Conservation (phyloP, 2,888 invertebrate genomes). For the Lasioglossum zephyrum region DNA sequence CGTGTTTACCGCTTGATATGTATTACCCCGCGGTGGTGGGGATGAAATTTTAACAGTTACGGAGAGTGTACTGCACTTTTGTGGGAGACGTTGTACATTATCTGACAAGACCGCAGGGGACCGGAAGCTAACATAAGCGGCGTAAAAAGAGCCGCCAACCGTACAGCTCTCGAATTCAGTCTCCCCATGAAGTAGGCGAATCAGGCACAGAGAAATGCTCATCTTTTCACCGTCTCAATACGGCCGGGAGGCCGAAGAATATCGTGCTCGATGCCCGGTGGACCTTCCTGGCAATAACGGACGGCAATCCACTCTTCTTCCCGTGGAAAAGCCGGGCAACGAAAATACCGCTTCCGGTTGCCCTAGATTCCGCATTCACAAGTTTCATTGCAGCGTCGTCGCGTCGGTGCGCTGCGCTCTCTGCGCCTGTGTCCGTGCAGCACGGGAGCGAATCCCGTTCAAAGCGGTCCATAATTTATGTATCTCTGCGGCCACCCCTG, state of each 20-base stretch:
- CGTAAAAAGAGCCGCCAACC: not conserved
- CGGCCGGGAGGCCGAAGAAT: not conserved
- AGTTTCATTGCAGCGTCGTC: constrained; percentile 60
- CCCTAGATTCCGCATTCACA: constrained; percentile 73
- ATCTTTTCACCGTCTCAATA: not conserved
- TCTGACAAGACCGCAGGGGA: not conserved
- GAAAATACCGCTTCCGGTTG: constrained; percentile 75
- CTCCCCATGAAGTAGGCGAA: not conserved
- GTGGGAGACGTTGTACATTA: not conserved
- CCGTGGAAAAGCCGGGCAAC: constrained; percentile 68
- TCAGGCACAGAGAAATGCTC: not conserved
- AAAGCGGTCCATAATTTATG: constrained; percentile 73
- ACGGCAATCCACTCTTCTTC: constrained; percentile 51
- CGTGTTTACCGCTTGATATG: no score
- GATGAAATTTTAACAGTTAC: not conserved
- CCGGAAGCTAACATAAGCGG: not conserved
- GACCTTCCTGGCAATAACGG: constrained; percentile 47
- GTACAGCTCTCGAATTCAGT: not conserved
- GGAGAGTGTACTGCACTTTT: not conserved
- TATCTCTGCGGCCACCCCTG: constrained; percentile 65
- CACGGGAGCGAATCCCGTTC: constrained; percentile 69
- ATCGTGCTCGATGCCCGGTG: constrained; percentile 44
- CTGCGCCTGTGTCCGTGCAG: not conserved
- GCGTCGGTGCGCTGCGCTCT: constrained; percentile 2
- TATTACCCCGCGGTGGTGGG: not conserved